Percentiles rank a stretch among this genome's conserved stretches.
phyloP scores from a whole-genome alignment of 2,888 invertebrate genomes.

The Cerastoderma edule region DNA sequence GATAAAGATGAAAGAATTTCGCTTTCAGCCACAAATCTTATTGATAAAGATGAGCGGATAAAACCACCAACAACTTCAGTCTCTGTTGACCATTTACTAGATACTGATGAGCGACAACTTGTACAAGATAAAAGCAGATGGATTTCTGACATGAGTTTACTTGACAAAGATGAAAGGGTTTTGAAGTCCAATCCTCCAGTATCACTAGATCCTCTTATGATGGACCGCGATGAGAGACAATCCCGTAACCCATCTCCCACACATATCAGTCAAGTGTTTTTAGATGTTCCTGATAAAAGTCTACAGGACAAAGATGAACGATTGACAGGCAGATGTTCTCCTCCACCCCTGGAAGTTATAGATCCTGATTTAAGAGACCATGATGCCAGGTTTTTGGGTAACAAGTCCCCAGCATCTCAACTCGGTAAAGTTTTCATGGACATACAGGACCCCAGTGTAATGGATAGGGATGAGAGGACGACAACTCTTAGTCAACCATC shows the following conservation, averaged over 20 bases:
- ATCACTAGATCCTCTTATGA: not conserved
- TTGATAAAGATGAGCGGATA: not conserved
- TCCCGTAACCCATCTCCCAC: constrained; percentile 46
- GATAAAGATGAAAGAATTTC: constrained; percentile 14
- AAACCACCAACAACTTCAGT: not conserved
- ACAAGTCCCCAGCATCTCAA: too few relatives aligned
- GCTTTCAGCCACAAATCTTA: not conserved
- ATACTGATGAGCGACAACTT: not conserved
- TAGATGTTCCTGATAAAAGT: constrained; percentile 16
- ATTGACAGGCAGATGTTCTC: too few relatives aligned
- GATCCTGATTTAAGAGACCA: too few relatives aligned
- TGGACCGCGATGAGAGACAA: constrained; percentile 19
- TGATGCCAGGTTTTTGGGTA: too few relatives aligned
- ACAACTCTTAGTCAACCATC: too few relatives aligned
- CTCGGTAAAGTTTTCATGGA: too few relatives aligned
- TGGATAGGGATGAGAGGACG: too few relatives aligned
- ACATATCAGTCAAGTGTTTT: constrained; percentile 8
- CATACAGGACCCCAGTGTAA: too few relatives aligned
- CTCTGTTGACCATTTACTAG: not conserved
- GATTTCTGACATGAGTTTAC: not conserved
- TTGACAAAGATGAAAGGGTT: constrained; percentile 29
- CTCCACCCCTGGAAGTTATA: too few relatives aligned
- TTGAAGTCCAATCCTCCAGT: too few relatives aligned
- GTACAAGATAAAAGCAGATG: not conserved
- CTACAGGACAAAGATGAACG: not conserved